Evolutionary conservation across 1,140 invertebrate genomes (phyloP).

Genomic region (Nixonia krombeini): DNA sequence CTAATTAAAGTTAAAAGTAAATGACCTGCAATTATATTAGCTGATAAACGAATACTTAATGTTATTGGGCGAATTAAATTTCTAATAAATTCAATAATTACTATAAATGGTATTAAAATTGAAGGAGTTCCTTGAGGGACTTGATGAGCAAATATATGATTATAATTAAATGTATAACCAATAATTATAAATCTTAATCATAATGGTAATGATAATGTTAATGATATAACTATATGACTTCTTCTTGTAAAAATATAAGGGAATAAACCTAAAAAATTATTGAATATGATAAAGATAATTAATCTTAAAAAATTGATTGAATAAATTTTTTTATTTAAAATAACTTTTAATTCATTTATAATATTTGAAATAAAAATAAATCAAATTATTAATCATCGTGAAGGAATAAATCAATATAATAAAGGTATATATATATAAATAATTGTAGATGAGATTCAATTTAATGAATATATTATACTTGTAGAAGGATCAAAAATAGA

Average conservation of each 20-base stretch:
- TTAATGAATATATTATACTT: conserved; percentile 63
- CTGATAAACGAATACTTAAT: conserved; percentile 76
- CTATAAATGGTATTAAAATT: conserved; percentile 77
- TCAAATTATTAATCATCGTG: conserved; percentile 57
- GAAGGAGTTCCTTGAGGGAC: conserved; percentile 75
- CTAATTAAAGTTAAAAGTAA: conserved; percentile 75
- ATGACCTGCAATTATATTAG: conserved; percentile 80
- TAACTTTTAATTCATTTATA: conserved; percentile 61
- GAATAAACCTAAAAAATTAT: conserved; percentile 78
- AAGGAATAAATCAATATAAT: conserved; percentile 70
- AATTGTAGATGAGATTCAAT: conserved; percentile 68
- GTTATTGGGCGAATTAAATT: conserved; percentile 77
- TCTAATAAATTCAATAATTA: conserved; percentile 75
- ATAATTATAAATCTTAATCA: conserved; percentile 76
- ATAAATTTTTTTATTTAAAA: conserved; percentile 70
- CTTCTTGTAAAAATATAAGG: conserved; percentile 78
- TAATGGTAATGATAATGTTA: conserved; percentile 73
- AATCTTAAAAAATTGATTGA: conserved; percentile 72
- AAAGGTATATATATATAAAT: conserved; percentile 68
- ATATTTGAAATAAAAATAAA: conserved; percentile 64
- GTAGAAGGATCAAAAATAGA: conserved; percentile 48
- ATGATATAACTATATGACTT: conserved; percentile 74
- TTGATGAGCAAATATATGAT: conserved; percentile 76
- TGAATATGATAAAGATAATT: conserved; percentile 73
- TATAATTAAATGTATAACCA: conserved; percentile 72